Conservation (phyloP, 2,888 invertebrate genomes). For the Nudaria mundana region DNA sequence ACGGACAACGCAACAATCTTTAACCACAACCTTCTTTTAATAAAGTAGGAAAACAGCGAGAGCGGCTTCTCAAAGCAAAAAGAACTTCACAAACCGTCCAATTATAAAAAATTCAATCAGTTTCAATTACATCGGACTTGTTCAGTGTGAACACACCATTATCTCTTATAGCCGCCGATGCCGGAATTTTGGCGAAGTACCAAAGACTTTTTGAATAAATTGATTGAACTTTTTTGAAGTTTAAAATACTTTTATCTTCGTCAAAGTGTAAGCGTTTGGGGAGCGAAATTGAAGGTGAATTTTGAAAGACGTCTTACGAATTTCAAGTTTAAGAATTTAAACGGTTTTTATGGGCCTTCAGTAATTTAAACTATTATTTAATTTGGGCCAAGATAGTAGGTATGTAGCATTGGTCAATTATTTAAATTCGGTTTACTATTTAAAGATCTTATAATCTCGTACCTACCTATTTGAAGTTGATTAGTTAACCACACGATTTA, state of each 20-base stretch:
- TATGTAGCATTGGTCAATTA: no score
- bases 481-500: no score
- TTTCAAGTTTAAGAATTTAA: neutral
- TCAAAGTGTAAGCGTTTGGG: constrained; percentile 6
- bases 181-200: constrained; percentile 6
- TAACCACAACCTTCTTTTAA: no score
- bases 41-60: no score
- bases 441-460: no score
- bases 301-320: neutral
- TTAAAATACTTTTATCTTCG: constrained; percentile 7
- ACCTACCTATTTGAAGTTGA: no score
- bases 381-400: neutral
- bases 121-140: constrained; percentile 5
- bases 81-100: neutral
- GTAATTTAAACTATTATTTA: neutral
- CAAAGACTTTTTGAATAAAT: constrained; percentile 9
- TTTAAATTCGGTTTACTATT: no score
- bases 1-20: no score
- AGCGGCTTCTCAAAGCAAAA: neutral
- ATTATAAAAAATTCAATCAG: constrained; percentile 11
- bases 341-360: neutral
- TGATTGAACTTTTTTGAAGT: constrained; percentile 13
- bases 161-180: constrained; percentile 4
- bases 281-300: constrained; percentile 4
- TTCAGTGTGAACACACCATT: constrained; percentile 6